Base-by-base conservation (phyloP, 2,797 vertebrate genomes). In the Danionella dracula region DNA sequence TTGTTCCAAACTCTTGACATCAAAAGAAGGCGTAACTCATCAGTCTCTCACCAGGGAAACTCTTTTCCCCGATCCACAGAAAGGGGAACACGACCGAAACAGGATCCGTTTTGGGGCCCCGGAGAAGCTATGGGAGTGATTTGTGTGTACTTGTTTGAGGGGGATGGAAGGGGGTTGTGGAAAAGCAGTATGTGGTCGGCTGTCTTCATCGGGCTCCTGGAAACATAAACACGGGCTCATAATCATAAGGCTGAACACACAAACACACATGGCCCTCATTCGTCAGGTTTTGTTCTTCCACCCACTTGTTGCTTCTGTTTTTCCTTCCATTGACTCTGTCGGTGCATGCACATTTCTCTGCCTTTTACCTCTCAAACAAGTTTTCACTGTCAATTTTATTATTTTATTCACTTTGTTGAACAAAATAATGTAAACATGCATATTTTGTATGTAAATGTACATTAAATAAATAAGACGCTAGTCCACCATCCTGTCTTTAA, bases 21-120 rank as follows among this genome's bases (percentile, higher is more conserved):
- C 87, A 90, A 88, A 88, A 84, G 78, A 82, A 82, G 69, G 75
- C 81, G 80, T 84, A 84, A 88, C 87, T 87, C 87, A 88, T 82
- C 86, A 87, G 84, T 84, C 85, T 83, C 81, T 87, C 84, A 85
- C 85, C 83, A 66, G 78, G 70, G 75, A 81, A 78, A 78, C 79
- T 78, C 80, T 70, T 85, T 87, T 88, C 82, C 86, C 72, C 16
- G 4, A 55, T 4, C 41, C 38, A 73, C 79, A 84, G 83, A 83
- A 68, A 82, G 83, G 79, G 84, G 20, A 44, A 64, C 53, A 65
- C 9, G 68, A 64, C 60, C 19, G 45, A 64, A 64, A 70, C 68
- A 15, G 53, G 53, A 70, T 63, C 60, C 13, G 37, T 56, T 51
- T 37, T 4, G 40, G 57, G 37, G 56, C 66, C 57, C 4, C 0